Evolutionary conservation across 1,140 invertebrate species (phyloP), one percentile per base, ranked within the genome.

Genomic region (Archivesica marissinica): DNA sequence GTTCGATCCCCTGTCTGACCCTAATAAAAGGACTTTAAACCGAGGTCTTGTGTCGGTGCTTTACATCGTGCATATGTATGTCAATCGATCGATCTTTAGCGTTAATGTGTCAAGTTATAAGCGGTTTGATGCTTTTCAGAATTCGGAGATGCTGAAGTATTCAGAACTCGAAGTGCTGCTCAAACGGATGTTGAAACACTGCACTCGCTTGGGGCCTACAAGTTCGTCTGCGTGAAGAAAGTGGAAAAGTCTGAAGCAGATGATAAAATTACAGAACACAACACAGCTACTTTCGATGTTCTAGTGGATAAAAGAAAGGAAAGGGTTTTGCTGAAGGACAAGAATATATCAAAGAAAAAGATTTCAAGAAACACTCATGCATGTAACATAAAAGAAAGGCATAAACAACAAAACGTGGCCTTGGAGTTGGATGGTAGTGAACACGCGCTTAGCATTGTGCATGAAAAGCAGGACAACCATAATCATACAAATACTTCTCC

Each of bases 221-320:
- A 86, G 52, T 85, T 80, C 38, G 72, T 86, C 20, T 80, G 59
- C 28, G 78, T 85, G 20, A 86, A 86, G 59, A 86, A 84, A 50
- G 25, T 54, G 17, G 54, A 80, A 30, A 88, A 88, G 52, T 54
- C 28, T n/a, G 77, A 61, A 0, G 52, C 41, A 3, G 61, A 76
- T 2, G 35, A 41, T 47, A 25, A 30, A 6, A 75, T 85, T 39
- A 81, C 68, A 44, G 87, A 88, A 50, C 52, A 80, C 41, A 77
- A 75, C 25, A 86, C 85, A 6, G 78, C 75, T 15, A 56, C 77
- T 3, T 81, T 88, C 30, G 61, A 74, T 39, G 66, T 74, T n/a
- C 39, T 88, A 39, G 39, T 86, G 3, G 47, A 77, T 41, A 77
- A 70, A 44, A 25, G 82, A 28, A 85, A 85, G 56, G 75, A 68